Base-by-base conservation (phyloP, 2,888 invertebrate species). In the Drosophila algonquin region DNA sequence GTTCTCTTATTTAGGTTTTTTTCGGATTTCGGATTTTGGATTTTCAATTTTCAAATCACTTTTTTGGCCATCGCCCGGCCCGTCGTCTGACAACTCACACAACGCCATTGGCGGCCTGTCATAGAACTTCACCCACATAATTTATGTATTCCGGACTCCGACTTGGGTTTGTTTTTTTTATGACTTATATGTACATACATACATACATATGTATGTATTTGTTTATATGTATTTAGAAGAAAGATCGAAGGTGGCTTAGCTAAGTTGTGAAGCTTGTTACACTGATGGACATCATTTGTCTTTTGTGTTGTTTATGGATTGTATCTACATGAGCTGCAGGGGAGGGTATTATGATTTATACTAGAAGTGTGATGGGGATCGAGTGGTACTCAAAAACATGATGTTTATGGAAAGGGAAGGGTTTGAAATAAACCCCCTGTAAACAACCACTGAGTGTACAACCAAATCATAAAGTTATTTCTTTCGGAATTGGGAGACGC, bases 41-140 rank as follows among this genome's bases (percentile, higher is more conserved):
- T 48, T 40, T 71, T 59, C 51, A 64, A 68, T 77, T 75, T 71
- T 72, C 52, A 76, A 76, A 79, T 76, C 76, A 67, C 63, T 74
- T 71, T 71, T 71, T 83, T 47, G 57, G 56, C 67, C 68, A 80
- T 32, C 54, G 72, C 72, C 57, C 24, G 24, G 24, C 5, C 24
- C 35, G 48, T 47, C n/a, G 55, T 50, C 65, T 65, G 63, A 64
- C 80, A 63, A 57, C 51, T 32, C 72, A 67, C 47, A 65, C 48
- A 63, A 62, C 14, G 62, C 50, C 69, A 73, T 67, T 73, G 77
- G 51, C 59, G 48, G 35, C 57, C 55, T 72, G 76, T 65, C 71
- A 63, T 14, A 68, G 68, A 79, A 80, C 74, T 79, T 80, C 77
- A 87, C 80, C 84, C 79, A 80, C 87, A 87, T 87, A 76, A 80